Percentiles rank a stretch among this genome's conserved stretches.
Conservation (phyloP, 2,797 vertebrate species). For the Mastacembelus armatus region DNA sequence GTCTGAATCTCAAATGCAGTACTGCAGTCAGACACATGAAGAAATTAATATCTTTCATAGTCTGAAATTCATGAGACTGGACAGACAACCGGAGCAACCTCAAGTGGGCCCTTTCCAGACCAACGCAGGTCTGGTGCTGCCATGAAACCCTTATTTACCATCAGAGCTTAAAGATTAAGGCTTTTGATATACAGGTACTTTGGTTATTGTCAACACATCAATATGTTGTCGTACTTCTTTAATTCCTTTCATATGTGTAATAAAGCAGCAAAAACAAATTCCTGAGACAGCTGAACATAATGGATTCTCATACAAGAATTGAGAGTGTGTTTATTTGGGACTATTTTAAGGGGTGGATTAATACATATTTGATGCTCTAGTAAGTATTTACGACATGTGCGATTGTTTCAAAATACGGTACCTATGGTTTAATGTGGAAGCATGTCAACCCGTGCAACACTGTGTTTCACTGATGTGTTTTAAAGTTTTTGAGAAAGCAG, state of each 20-base stretch:
- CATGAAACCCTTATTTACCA: background rate
- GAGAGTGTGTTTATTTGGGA: background rate
- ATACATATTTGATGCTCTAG: background rate
- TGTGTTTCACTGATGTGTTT: background rate
- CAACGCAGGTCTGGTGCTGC: background rate
- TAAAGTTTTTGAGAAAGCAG: background rate
- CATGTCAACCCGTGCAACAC: too few relatives aligned
- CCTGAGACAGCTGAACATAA: background rate
- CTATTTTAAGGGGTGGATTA: constrained; percentile 6
- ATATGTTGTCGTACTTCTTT: too few relatives aligned
- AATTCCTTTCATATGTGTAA: too few relatives aligned
- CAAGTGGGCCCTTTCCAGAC: constrained; percentile 3
- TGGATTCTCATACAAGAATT: background rate
- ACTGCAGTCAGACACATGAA: constrained; percentile 11
- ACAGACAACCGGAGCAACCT: constrained; percentile 13
- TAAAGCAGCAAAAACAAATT: too few relatives aligned
- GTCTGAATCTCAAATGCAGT: constrained; percentile 14
- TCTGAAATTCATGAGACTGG: constrained; percentile 6
- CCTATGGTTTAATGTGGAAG: too few relatives aligned
- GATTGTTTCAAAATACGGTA: background rate
- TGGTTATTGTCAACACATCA: background rate
- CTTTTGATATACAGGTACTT: background rate
- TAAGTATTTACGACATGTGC: too few relatives aligned
- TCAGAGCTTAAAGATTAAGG: background rate
- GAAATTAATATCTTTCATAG: constrained; percentile 6